A percentile compares a stretch with the other conserved stretches of the same genome.
These are phyloP conservation scores for Tachystola acroxantha DNA, from an alignment of 2,888 invertebrate genomes.

Conservation along the genomic window DNA sequence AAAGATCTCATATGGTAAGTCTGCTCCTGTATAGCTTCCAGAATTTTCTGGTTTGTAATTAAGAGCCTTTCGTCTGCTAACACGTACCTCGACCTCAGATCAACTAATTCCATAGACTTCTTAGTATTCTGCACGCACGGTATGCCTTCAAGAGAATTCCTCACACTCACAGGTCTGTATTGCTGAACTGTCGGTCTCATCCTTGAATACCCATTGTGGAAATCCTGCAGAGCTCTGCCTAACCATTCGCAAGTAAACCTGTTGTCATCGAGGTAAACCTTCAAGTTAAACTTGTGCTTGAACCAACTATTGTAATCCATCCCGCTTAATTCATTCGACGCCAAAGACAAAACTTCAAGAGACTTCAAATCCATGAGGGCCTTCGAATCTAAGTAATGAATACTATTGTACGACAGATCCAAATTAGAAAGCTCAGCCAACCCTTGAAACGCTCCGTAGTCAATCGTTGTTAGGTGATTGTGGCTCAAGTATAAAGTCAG, in stretches of 20 bases:
- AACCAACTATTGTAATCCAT: constrained; percentile 53
- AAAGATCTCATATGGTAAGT: constrained; percentile 18
- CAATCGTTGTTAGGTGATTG: constrained; percentile 39
- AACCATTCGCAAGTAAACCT: constrained; percentile 58
- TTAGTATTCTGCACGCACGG: constrained; percentile 35
- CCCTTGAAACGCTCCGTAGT: constrained; percentile 54
- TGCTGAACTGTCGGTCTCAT: constrained; percentile 41
- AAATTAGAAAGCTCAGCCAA: constrained; percentile 19
- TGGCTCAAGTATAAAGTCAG: constrained; percentile 43
- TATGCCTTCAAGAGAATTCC: constrained; percentile 50
- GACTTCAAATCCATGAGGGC: constrained; percentile 49
- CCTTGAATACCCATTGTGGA: constrained; percentile 51
- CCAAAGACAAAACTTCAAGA: constrained; percentile 40
- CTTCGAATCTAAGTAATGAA: constrained; percentile 46
- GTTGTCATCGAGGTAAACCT: constrained; percentile 54
- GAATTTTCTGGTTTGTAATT: constrained; percentile 49
- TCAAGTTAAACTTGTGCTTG: constrained; percentile 39
- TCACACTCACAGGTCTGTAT: constrained; percentile 13
- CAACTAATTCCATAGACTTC: constrained; percentile 6
- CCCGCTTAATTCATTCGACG: constrained; percentile 37
- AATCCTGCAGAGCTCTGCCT: constrained; percentile 42
- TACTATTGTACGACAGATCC: constrained; percentile 39
- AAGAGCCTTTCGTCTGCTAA: constrained; percentile 52
- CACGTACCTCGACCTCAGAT: constrained; percentile 9
- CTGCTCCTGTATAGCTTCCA: constrained; percentile 56